A percentile compares a stretch with the other conserved stretches of the same genome.
Conservation (phyloP, 2,113 vertebrate species). For the Hirundichthys speculiger region DNA sequence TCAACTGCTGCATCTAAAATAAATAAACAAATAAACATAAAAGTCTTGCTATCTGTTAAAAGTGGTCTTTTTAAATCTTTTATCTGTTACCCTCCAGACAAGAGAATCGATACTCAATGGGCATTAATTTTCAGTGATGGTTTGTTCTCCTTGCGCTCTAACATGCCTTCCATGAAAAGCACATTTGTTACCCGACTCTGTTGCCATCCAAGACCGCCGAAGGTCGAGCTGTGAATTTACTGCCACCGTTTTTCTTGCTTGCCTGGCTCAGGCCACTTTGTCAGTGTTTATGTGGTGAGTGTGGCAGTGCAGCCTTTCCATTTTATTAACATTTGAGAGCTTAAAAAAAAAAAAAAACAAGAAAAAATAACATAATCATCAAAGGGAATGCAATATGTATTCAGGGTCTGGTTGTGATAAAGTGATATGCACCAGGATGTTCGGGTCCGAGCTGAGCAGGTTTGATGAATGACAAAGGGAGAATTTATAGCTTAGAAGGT, state of each 20-base stretch:
- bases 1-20: neutral
- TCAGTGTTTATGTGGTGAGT: slow-evolving; percentile 66
- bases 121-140: slow-evolving; percentile 46
- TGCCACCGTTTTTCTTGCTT: slow-evolving; percentile 64
- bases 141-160: slow-evolving; percentile 38
- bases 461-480: too few species aligned
- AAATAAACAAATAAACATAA: neutral
- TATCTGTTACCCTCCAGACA: slow-evolving; percentile 39
- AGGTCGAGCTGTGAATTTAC: slow-evolving; percentile 70
- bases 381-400: neutral
- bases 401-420: neutral
- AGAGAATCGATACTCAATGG: slow-evolving; percentile 55
- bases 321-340: slow-evolving; percentile 57
- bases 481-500: too few species aligned
- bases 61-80: slow-evolving; percentile 37
- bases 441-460: too few species aligned
- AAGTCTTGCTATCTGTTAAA: slow-evolving; percentile 32
- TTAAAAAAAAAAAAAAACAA: neutral
- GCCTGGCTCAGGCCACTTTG: slow-evolving; percentile 57
- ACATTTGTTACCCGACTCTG: slow-evolving; percentile 60
- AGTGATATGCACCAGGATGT: too few species aligned
- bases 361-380: neutral
- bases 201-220: slow-evolving; percentile 50
- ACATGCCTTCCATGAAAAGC: slow-evolving; percentile 66
- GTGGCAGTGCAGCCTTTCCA: slow-evolving; percentile 41